Conservation (phyloP, 2,888 invertebrate species). For the Disparrhopalites patrizii region DNA sequence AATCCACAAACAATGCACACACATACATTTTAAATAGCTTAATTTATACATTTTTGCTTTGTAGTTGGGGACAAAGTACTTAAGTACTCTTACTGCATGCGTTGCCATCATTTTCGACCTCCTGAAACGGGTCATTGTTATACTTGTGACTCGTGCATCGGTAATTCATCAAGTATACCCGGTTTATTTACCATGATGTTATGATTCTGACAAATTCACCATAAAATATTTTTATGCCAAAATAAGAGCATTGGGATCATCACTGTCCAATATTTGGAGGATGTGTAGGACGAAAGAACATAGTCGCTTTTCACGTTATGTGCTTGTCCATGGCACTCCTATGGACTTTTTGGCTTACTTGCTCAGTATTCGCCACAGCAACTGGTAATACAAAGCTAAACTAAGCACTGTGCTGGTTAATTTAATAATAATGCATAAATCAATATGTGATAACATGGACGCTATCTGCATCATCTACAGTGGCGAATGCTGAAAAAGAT, state of each 20-base stretch:
- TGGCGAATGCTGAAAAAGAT: background rate
- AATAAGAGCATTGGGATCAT: constrained; percentile 36
- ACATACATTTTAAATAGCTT: background rate
- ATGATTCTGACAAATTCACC: background rate
- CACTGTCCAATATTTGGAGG: constrained; percentile 43
- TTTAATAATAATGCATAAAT: no score
- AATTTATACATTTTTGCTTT: background rate
- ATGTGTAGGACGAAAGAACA: constrained; percentile 41
- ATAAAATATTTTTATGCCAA: background rate
- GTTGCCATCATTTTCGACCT: constrained; percentile 37
- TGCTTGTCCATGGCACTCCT: constrained; percentile 19
- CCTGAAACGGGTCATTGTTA: constrained; percentile 34
- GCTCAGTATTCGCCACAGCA: constrained; percentile 18
- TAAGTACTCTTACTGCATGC: constrained; percentile 29
- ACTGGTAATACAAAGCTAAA: constrained; percentile 20
- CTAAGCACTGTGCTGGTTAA: no score
- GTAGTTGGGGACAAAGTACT: constrained; percentile 21
- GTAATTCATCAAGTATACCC: constrained; percentile 21
- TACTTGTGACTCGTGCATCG: constrained; percentile 42
- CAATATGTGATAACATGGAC: no score
- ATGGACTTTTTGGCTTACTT: constrained; percentile 18
- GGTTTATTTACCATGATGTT: no score
- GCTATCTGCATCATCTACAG: background rate
- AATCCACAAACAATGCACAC: background rate
- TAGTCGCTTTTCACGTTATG: constrained; percentile 41